These are phyloP conservation scores for Porphyrio hochstetteri DNA, from an alignment of 2,113 vertebrate species.

Conservation along the genomic window DNA sequence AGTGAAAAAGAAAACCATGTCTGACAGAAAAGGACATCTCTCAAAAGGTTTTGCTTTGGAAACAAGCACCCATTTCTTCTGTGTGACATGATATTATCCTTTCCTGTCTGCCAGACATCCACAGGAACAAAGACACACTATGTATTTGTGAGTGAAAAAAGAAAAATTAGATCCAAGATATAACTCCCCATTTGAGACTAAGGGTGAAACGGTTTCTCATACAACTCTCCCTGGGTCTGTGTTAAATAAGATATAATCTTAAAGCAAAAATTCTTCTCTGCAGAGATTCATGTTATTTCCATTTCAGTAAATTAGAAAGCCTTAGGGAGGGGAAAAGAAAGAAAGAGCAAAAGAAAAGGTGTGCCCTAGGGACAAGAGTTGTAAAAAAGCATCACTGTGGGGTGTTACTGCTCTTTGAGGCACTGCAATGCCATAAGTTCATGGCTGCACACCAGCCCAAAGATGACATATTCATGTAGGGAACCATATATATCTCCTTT, in stretches of 20 bases:
- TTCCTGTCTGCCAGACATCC: background rate
- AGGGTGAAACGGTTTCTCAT: background rate
- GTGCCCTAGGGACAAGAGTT: background rate
- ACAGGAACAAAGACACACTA: background rate
- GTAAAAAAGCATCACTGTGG: background rate
- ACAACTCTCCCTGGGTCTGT: background rate
- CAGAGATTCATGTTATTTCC: background rate
- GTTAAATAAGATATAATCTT: background rate
- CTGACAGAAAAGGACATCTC: background rate
- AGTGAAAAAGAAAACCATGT: background rate
- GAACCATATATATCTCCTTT: background rate
- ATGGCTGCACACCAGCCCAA: background rate
- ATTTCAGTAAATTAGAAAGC: background rate
- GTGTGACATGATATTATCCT: background rate
- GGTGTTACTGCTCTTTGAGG: background rate
- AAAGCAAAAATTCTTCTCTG: background rate
- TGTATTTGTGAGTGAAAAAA: background rate
- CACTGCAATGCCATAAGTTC: background rate
- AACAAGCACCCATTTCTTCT: background rate
- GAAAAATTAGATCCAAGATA: background rate
- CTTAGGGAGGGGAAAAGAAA: background rate
- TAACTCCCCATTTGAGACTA: background rate
- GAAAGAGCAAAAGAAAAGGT: background rate
- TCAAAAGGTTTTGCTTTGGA: background rate
- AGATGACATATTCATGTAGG: background rate